Percentiles rank a stretch among this genome's conserved stretches.
These are phyloP conservation scores for Formica exsecta DNA, from an alignment of 1,140 invertebrate genomes.

Conservation along the genomic window DNA sequence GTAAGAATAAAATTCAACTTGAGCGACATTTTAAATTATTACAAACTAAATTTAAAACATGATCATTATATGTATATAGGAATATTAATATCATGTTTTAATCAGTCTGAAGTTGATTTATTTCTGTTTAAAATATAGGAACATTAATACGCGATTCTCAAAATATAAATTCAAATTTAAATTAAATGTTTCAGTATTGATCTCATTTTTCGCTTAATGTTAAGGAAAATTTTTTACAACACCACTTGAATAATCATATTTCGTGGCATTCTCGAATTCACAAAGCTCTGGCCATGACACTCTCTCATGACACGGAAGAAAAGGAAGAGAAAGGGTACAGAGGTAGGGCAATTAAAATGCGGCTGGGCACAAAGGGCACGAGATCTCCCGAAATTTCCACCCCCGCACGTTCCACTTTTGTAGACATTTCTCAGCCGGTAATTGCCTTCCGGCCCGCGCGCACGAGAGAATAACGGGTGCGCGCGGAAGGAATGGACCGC, in stretches of 20 bases:
- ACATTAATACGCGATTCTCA: neutral
- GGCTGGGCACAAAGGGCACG: constrained; percentile 46
- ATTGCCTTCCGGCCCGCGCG: constrained; percentile 48
- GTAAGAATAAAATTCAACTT: constrained; percentile 3
- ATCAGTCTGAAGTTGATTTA: neutral
- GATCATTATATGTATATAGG: neutral
- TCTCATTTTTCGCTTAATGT: neutral
- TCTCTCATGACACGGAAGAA: constrained; percentile 27
- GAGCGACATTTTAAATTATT: neutral
- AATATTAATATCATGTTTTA: constrained; percentile 2
- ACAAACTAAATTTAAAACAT: neutral
- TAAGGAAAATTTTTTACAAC: constrained; percentile 25
- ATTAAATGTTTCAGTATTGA: constrained; percentile 14
- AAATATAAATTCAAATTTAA: neutral
- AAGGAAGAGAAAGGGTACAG: constrained; percentile 31
- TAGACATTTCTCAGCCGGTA: constrained; percentile 64
- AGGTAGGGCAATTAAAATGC: constrained; percentile 59
- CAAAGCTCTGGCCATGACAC: constrained; percentile 49
- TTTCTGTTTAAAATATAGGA: neutral
- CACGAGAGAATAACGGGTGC: constrained; percentile 61
- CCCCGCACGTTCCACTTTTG: constrained; percentile 58
- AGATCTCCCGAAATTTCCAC: constrained; percentile 59
- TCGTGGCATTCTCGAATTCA: constrained; percentile 17
- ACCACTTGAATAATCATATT: constrained; percentile 59
- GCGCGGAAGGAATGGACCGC: constrained; percentile 60